phyloP scores from a whole-genome alignment of 2,888 invertebrate genomes.

The Hymenopus coronatus region DNA sequence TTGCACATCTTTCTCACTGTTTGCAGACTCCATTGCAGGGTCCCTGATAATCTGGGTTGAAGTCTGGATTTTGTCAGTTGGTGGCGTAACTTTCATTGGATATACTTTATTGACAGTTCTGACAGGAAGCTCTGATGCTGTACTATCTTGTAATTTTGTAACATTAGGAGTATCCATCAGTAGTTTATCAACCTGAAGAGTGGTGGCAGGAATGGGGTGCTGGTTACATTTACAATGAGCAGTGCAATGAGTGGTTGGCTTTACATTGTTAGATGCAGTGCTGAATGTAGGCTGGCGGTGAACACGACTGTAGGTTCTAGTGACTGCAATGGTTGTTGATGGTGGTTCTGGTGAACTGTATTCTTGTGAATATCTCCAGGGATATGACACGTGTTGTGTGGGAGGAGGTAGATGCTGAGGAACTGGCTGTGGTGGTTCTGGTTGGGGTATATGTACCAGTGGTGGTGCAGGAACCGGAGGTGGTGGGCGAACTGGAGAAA shows the following conservation, averaged over 20 bases:
- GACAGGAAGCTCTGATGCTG: background rate
- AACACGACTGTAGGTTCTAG: background rate
- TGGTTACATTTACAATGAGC: background rate
- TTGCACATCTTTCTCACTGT: background rate
- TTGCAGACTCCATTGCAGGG: background rate
- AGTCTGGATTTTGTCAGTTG: background rate
- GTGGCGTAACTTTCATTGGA: slow-evolving; percentile 12
- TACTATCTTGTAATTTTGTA: background rate
- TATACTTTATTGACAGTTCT: background rate
- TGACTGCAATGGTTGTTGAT: background rate
- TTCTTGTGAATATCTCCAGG: background rate
- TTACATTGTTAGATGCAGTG: background rate
- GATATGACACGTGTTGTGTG: background rate
- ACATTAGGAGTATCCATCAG: background rate
- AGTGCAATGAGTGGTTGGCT: too few relatives aligned
- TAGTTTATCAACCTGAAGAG: background rate
- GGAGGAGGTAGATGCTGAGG: background rate
- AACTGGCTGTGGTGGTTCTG: background rate
- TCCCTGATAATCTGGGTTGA: background rate
- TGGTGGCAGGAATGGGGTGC: background rate
- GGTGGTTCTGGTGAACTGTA: background rate
- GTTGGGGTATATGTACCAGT: background rate
- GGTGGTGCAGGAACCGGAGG: background rate
- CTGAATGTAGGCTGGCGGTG: background rate
- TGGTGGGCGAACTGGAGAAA: background rate